phyloP scores from a whole-genome alignment of 2,797 vertebrate genomes.

The Sebastes iracundus region DNA sequence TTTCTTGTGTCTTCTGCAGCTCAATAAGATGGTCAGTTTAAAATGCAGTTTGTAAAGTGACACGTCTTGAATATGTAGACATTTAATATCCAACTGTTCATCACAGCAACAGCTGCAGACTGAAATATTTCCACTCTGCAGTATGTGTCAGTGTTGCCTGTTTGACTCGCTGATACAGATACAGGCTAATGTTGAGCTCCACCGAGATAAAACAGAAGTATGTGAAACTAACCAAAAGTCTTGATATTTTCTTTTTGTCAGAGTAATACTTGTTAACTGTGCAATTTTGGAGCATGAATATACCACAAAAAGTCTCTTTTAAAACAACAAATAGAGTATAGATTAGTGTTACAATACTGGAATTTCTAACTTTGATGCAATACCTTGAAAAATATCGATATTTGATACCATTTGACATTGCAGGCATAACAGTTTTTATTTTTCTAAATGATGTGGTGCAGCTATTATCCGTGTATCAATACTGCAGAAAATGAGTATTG shows the following conservation, averaged over 20 bases:
- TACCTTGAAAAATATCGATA: too few species aligned
- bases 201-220: neutral
- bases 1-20: neutral
- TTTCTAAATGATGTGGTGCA: too few species aligned
- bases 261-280: neutral
- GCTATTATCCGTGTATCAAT: too few species aligned
- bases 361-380: too few species aligned
- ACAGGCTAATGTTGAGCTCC: neutral
- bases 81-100: conserved; percentile 10
- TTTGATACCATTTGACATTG: too few species aligned
- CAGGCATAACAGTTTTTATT: too few species aligned
- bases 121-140: conserved; percentile 17
- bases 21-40: neutral
- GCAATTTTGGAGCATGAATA: neutral
- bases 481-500: too few species aligned
- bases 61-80: conserved; percentile 4
- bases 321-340: neutral
- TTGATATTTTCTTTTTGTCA: neutral
- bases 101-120: conserved; percentile 20
- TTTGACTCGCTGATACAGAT: conserved; percentile 2
- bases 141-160: neutral
- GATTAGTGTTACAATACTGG: too few species aligned
- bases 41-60: neutral
- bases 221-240: neutral
- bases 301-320: neutral